These are phyloP conservation scores for Pitangus sulphuratus DNA, from an alignment of 2,797 vertebrate genomes.

Conservation along the genomic window DNA sequence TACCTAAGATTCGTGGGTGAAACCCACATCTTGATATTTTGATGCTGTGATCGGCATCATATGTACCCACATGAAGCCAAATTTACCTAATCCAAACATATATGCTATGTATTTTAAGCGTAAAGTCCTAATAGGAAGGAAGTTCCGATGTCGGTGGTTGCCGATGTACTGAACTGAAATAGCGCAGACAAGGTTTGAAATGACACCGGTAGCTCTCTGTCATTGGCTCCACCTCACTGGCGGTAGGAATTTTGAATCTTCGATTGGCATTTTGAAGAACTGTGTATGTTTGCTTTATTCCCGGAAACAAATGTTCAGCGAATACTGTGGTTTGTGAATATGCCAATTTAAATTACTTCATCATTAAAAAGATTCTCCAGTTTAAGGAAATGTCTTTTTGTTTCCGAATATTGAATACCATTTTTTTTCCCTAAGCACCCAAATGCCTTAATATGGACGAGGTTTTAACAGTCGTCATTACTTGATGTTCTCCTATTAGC, in stretches of 20 bases:
- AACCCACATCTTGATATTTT: rapidly evolving
- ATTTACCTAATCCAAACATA: neutral
- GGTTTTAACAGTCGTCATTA: neutral
- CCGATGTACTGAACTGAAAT: rapidly evolving
- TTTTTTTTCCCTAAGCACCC: neutral
- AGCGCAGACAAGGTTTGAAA: neutral
- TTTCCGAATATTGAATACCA: neutral
- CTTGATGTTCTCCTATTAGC: neutral
- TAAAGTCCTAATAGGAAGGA: neutral
- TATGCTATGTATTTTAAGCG: rapidly evolving
- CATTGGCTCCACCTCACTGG: neutral
- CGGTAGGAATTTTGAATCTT: neutral
- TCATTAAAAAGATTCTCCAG: neutral
- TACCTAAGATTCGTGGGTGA: neutral
- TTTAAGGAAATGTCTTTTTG: neutral
- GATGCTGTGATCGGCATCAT: too few species aligned
- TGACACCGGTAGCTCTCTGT: rapidly evolving
- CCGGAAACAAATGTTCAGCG: neutral
- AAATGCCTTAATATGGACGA: neutral
- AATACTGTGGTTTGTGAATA: neutral
- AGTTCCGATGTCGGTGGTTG: neutral
- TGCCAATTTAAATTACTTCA: neutral
- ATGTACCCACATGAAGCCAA: neutral
- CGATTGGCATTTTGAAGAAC: rapidly evolving
- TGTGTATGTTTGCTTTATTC: neutral